Evolutionary conservation across 2,797 vertebrate species (phyloP).

Genomic region (Apogon talboti): DNA sequence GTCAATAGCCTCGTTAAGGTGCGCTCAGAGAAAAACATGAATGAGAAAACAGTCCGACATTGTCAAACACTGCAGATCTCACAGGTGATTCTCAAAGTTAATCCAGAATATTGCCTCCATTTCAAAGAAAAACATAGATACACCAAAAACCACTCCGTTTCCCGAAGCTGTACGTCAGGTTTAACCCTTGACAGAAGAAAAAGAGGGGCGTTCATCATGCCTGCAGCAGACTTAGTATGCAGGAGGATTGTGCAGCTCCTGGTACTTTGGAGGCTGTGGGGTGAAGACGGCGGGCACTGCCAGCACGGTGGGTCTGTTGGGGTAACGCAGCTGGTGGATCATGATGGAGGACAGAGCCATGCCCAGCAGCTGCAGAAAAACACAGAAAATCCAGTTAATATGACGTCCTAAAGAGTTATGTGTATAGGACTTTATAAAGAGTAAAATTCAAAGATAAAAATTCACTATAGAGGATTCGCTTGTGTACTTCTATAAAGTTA

Average conservation of each 20-base stretch:
- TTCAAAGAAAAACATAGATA: no score
- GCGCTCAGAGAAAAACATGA: no score
- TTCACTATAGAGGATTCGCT: no score
- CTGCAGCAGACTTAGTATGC: neutral
- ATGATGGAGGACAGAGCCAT: conserved; percentile 61
- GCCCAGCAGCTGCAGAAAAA: conserved; percentile 60
- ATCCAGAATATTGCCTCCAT: no score
- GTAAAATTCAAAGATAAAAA: no score
- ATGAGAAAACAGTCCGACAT: no score
- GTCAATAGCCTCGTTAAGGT: no score
- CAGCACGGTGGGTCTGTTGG: conserved; percentile 6
- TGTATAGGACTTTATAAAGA: no score
- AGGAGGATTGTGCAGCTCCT: conserved; percentile 55
- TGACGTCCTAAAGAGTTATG: no score
- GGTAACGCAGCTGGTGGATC: conserved; percentile 58
- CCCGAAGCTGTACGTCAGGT: neutral
- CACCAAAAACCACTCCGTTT: neutral
- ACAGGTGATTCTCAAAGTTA: no score
- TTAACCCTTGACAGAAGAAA: neutral
- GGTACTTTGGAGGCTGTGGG: conserved; percentile 60
- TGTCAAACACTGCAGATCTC: no score
- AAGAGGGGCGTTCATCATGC: neutral
- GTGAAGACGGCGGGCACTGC: conserved; percentile 53
- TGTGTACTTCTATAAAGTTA: no score
- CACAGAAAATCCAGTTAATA: neutral